Base-by-base conservation (phyloP, 2,888 invertebrate genomes). In the Carpatolechia fugitivella region DNA sequence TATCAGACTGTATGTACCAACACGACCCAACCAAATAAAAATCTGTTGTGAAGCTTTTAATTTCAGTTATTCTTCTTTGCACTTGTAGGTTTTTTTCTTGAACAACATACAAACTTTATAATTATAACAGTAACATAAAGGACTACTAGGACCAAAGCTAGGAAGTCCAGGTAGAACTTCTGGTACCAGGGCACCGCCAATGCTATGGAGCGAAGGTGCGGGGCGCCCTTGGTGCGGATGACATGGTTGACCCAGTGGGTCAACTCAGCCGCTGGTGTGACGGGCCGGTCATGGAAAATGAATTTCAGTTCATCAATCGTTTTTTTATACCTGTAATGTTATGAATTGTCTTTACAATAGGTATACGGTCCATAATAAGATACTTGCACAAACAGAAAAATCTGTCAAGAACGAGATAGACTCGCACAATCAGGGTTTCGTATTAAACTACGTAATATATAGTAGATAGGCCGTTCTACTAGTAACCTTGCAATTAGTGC, bases 181-280 rank as follows among this genome's bases (percentile, higher is more conserved):
- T 78, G 73, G 58, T 76, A 79, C 35, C 70, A 62, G 0, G 75
- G 69, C 1, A 74, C 36, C 29, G 55, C 46, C 0, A 69, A 57
- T 0, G 79, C 77, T 1, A 74, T 72, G 0, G 80, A 80, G 29
- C 76, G 70, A 1, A 90, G 67, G 66, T 93, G 82, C 3, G 81
- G 82, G 0, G 91, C 92, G 0, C 93, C 93, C 11, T 84, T 76
- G 0, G 92, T 91, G 53, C 85, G 78, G 0, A 90, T 90, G 0
- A 93, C 92, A 72, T 94, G 92, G 69, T 94, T 93, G 18, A 93
- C 90, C 94, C 94, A 94, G 81, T 92, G 93, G 11, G 92, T 80
- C 24, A 94, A 90, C 14, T 91, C 91, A n/a, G 91, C 90, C 47
- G 92, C 74, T 0, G 94, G 91, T 7, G 90, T 77, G 55, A 91